Base-by-base conservation (phyloP, 2,888 invertebrate genomes). In the Nemoura dubitans region DNA sequence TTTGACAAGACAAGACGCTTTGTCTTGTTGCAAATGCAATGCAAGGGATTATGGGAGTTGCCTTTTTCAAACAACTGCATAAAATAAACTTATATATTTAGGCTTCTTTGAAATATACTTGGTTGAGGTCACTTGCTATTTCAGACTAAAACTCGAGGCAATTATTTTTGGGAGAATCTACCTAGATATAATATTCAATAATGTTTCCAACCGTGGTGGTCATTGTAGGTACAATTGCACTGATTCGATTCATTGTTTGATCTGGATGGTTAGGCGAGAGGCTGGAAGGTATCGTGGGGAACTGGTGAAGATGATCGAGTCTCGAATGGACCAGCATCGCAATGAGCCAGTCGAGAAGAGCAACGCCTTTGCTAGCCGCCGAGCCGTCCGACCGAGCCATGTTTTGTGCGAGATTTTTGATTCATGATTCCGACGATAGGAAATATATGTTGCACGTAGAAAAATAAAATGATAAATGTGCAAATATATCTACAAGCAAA, bases 391-490 rank as follows among this genome's bases (percentile, higher is more conserved):
- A 59, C 26, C 27, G 16, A 59, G 84, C 59, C 84, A 84, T 84
- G 84, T 84, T 76, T 14, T 84, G 29, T 16, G 28, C 84, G 27
- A 84, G 59, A 59, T 76, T 76, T 84, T 84, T 84, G 84, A 84
- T 84, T 84, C 84, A 84, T 84, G 43, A 84, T 28, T 84, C 27
- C 59, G 84, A 84, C 43, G 87, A 86, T 86, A 86, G 87, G 86
- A 86, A 87, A 87, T 87, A 85, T 86, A 83, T 87, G 86, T 86
- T 87, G 86, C 59, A 84, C 84, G 81, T 77, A 76, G 84, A 59
- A 85, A 86, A 87, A 84, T 43, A 81, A 76, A 85, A 85, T 86
- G 87, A 87, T 87, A 86, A 86, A 87, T 87, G 84, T 84, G 84
- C 59, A 84, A 84, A 84, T 84, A 59, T 76, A 28, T 30, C n/a